Percentiles rank a stretch among this genome's conserved stretches.
phyloP scores from a whole-genome alignment of 2,888 invertebrate species.

The Mythimna ferrago region DNA sequence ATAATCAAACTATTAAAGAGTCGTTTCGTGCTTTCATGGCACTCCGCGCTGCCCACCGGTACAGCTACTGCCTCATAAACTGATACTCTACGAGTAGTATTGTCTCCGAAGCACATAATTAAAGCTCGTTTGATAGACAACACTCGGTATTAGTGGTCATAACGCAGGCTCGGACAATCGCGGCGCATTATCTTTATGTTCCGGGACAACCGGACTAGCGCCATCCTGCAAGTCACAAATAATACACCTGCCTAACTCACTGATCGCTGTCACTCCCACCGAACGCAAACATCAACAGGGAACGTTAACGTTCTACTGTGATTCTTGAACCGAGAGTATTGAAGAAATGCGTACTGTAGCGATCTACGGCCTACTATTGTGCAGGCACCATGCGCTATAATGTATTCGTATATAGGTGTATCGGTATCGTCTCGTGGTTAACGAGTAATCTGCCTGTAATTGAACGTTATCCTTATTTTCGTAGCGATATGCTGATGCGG shows the following conservation, averaged over 20 bases:
- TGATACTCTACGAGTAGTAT: not conserved
- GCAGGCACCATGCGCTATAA: not conserved
- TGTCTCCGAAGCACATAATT: not conserved
- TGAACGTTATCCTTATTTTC: conserved; percentile 1
- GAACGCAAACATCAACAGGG: not conserved
- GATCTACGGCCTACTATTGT: too few species aligned
- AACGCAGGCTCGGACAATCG: not conserved
- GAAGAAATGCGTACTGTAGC: not conserved
- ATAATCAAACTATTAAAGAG: not conserved
- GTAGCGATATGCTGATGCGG: not conserved
- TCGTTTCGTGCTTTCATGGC: not conserved
- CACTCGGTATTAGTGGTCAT: not conserved
- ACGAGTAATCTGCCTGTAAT: conserved; percentile 19
- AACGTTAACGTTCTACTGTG: not conserved
- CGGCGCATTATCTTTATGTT: conserved; percentile 34
- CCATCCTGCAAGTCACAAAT: conserved; percentile 14
- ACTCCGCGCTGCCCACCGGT: not conserved
- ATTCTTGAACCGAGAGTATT: too few species aligned
- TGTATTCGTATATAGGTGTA: not conserved
- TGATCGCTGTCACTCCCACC: not conserved
- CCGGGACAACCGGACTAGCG: conserved; percentile 6
- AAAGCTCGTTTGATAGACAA: conserved; percentile 8
- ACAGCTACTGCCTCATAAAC: too few species aligned
- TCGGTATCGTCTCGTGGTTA: not conserved
- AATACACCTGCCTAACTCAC: not conserved